phyloP scores from a whole-genome alignment of 2,797 vertebrate genomes.

The Gymnothorax javanicus region DNA sequence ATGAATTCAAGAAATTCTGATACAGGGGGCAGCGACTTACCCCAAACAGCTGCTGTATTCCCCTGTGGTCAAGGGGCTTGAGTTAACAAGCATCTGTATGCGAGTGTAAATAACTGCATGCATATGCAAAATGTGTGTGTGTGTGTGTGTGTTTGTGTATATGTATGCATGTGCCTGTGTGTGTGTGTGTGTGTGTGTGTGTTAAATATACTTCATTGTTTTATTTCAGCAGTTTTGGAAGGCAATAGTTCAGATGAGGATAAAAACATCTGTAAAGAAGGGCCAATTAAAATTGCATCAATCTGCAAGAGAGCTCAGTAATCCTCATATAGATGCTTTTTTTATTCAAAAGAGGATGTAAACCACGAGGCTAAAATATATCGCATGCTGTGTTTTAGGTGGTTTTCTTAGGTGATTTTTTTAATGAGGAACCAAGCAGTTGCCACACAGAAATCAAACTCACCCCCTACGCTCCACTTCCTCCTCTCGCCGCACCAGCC shows the following conservation, averaged over 20 bases:
- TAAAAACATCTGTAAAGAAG: neutral
- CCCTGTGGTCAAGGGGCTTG: constrained; percentile 44
- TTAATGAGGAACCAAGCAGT: neutral
- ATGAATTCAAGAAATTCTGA: constrained; percentile 56
- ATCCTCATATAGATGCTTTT: neutral
- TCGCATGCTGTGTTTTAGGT: neutral
- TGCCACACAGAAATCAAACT: neutral
- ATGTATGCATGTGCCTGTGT: neutral
- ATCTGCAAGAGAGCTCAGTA: neutral
- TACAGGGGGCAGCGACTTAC: constrained; percentile 49
- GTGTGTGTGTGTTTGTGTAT: neutral
- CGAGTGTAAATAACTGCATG: neutral
- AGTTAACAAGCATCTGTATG: constrained; percentile 15
- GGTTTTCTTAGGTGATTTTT: neutral
- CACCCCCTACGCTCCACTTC: neutral
- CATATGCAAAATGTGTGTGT: neutral
- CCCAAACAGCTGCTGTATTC: constrained; percentile 49
- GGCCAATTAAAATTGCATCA: neutral
- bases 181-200: neutral
- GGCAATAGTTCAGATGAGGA: neutral
- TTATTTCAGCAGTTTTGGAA: neutral
- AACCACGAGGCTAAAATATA: neutral
- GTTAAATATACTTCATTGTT: neutral
- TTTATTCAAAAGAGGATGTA: neutral
- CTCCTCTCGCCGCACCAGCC: neutral